Evolutionary conservation across 1,140 invertebrate genomes (phyloP).

Genomic region (Ceratoteleas bidentatus): DNA sequence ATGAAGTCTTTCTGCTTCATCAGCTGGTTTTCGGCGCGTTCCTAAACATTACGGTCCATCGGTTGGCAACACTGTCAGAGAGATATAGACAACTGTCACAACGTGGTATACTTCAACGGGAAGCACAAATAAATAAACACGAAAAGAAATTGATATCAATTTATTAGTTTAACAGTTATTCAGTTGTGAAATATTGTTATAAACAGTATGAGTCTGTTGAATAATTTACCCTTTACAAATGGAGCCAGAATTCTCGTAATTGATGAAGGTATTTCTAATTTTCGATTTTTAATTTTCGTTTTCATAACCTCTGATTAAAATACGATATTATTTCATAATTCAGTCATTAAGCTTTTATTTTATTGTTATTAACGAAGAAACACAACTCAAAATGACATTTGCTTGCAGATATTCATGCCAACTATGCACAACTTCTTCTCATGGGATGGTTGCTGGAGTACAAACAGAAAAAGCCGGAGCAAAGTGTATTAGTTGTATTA

Average conservation of each 20-base stretch:
- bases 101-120: too few relatives aligned
- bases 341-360: not conserved
- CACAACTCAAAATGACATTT: too few relatives aligned
- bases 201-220: not conserved
- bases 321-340: not conserved
- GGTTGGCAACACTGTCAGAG: too few relatives aligned
- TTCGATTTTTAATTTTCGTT: too few relatives aligned
- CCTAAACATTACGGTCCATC: too few relatives aligned
- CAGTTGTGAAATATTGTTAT: not conserved
- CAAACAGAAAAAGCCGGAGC: conserved; percentile 55
- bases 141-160: too few relatives aligned
- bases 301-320: not conserved
- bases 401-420: conserved; percentile 65
- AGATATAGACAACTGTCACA: too few relatives aligned
- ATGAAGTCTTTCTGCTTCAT: too few relatives aligned
- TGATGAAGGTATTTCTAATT: conserved; percentile 39
- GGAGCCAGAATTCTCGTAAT: conserved; percentile 8
- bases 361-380: too few relatives aligned
- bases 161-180: too few relatives aligned
- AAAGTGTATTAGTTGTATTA: conserved; percentile 66
- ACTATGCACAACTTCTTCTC: conserved; percentile 69
- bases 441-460: conserved; percentile 74
- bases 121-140: too few relatives aligned
- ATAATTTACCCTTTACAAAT: conserved; percentile 23
- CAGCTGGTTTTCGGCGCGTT: too few relatives aligned